Conservation (phyloP, 1,140 invertebrate genomes). For the Eurosta solidaginis region DNA sequence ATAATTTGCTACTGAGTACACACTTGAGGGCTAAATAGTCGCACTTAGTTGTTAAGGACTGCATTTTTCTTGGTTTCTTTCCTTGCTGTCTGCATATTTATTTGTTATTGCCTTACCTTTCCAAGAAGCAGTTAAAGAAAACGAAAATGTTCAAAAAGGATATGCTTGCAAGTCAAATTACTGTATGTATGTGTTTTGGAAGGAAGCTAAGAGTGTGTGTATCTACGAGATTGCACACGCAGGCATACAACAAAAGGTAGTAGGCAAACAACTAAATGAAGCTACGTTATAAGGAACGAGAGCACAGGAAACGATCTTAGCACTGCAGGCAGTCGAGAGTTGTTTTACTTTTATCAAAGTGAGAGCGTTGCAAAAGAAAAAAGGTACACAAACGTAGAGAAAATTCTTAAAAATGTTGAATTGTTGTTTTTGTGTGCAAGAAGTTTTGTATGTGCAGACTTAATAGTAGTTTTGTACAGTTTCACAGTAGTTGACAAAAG, state of each 20-base stretch:
- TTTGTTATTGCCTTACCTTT: not conserved
- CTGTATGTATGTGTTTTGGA: not conserved
- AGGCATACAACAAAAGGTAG: not conserved
- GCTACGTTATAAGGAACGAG: not conserved
- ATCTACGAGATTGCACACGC: not conserved
- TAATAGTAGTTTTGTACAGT: slow-evolving; percentile 1
- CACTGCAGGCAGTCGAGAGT: not conserved
- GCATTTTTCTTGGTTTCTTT: not conserved
- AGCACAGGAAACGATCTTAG: not conserved
- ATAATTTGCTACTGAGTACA: not conserved
- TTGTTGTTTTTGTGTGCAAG: not conserved
- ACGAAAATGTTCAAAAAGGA: slow-evolving; percentile 13
- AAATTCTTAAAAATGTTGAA: not conserved
- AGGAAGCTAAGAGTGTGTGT: not conserved
- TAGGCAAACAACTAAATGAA: not conserved
- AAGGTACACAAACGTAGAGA: not conserved
- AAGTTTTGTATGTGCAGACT: no score
- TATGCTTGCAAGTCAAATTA: no score
- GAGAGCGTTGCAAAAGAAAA: not conserved
- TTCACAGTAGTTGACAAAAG: slow-evolving; percentile 19
- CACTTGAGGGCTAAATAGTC: not conserved
- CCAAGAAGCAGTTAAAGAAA: not conserved
- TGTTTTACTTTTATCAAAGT: not conserved
- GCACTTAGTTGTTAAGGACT: not conserved
- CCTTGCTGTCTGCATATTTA: not conserved